Evolutionary conservation across 1,140 invertebrate genomes (phyloP).

Genomic region (Bombus ignitus): DNA sequence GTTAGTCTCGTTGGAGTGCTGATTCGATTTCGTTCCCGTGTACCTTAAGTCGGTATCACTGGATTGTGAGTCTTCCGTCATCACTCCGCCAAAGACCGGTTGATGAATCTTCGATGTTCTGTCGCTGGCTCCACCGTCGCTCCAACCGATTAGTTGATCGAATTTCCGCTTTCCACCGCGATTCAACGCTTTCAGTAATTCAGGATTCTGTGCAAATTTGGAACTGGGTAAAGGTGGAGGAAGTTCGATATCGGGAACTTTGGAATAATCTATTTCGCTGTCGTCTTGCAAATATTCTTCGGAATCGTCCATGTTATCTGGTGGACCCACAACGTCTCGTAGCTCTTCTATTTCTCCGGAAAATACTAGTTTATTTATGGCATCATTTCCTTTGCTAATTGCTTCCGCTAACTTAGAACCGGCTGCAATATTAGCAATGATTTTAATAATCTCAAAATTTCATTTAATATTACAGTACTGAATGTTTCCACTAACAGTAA

Average conservation of each 20-base stretch:
- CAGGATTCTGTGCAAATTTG: conserved; percentile 80
- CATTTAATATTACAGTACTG: not conserved
- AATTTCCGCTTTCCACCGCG: conserved; percentile 80
- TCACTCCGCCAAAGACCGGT: conserved; percentile 73
- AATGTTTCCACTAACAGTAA: conserved; percentile 8
- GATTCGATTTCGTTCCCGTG: conserved; percentile 49
- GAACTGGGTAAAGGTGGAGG: conserved; percentile 80
- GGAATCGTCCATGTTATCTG: conserved; percentile 84
- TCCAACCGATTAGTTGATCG: conserved; percentile 80
- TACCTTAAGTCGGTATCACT: conserved; percentile 75
- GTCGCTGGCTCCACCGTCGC: conserved; percentile 70
- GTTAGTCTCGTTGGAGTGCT: conserved; percentile 41
- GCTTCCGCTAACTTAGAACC: conserved; percentile 89
- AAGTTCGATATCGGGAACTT: conserved; percentile 77
- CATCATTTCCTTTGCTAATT: conserved; percentile 89
- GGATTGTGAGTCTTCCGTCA: conserved; percentile 73
- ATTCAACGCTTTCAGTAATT: conserved; percentile 78
- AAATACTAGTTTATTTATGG: conserved; percentile 89
- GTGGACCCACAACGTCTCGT: conserved; percentile 87
- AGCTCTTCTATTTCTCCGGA: conserved; percentile 91
- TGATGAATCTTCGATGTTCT: conserved; percentile 74
- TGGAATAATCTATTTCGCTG: conserved; percentile 79
- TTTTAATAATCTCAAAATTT: not conserved
- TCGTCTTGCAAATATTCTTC: conserved; percentile 84
- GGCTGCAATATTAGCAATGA: conserved; percentile 80